A percentile compares a stretch with the other conserved stretches of the same genome.
These are phyloP conservation scores for Phrynosoma blainvillii DNA, from an alignment of 2,113 vertebrate genomes.

Conservation along the genomic window DNA sequence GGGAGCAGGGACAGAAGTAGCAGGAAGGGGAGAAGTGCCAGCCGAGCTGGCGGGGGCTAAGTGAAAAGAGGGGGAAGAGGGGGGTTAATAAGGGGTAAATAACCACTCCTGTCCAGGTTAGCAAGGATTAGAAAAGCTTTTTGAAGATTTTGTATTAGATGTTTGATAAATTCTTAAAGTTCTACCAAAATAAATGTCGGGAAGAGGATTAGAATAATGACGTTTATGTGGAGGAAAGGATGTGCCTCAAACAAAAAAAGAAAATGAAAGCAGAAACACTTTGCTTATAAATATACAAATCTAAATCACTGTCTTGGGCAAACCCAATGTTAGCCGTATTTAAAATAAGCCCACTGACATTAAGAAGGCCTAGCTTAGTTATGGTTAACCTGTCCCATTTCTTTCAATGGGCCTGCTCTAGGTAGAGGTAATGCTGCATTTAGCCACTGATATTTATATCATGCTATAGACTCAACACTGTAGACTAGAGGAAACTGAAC, in stretches of 20 bases:
- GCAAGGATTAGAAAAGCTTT: slow-evolving; percentile 73
- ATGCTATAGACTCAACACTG: neutral
- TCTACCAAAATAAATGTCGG: slow-evolving; percentile 49
- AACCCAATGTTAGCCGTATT: neutral
- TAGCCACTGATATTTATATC: neutral
- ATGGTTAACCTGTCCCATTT: neutral
- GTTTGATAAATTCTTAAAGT: slow-evolving; percentile 57
- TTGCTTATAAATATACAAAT: slow-evolving; percentile 28
- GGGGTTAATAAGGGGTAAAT: slow-evolving; percentile 79
- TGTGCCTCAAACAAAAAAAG: slow-evolving; percentile 46
- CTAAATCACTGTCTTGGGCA: slow-evolving; percentile 33
- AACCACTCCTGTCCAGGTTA: slow-evolving; percentile 68
- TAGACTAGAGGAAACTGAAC: neutral
- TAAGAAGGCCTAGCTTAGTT: neutral
- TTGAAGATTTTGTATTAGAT: slow-evolving; percentile 67
- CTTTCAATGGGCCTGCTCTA: neutral
- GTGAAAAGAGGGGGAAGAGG: slow-evolving; percentile 79
- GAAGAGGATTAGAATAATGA: slow-evolving; percentile 45
- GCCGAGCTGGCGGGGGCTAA: slow-evolving; percentile 80
- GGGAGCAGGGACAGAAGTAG: slow-evolving; percentile 78
- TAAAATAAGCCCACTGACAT: neutral
- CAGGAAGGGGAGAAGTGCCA: slow-evolving; percentile 85
- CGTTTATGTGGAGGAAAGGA: slow-evolving; percentile 52
- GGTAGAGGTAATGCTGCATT: neutral
- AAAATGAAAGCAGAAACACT: slow-evolving; percentile 26